Evolutionary conservation across 2,888 invertebrate genomes (phyloP).

Genomic region (Drosophila lutescens): DNA sequence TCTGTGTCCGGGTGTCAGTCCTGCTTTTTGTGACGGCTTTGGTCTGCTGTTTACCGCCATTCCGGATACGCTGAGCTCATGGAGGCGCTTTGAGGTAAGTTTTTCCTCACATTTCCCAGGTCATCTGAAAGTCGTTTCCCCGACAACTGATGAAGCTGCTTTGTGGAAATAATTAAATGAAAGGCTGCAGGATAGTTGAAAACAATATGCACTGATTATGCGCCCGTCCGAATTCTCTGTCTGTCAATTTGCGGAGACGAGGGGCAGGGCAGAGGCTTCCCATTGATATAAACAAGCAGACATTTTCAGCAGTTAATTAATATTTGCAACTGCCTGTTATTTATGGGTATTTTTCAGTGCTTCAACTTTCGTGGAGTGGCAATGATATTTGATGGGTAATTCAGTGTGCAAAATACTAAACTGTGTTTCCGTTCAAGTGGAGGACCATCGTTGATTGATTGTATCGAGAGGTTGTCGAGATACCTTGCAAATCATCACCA

Average conservation of each 20-base stretch:
- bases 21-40: slow-evolving; percentile 30
- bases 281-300: slow-evolving; percentile 51
- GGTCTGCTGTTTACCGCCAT: background rate
- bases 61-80: background rate
- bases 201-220: slow-evolving; percentile 69
- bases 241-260: background rate
- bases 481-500: slow-evolving; percentile 3
- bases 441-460: slow-evolving; percentile 15
- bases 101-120: slow-evolving; percentile 11
- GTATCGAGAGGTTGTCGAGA: background rate
- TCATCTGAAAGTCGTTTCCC: slow-evolving; percentile 23
- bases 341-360: slow-evolving; percentile 22
- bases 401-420: slow-evolving; percentile 11
- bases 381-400: slow-evolving; percentile 25
- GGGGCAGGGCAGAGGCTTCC: background rate
- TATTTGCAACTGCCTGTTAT: slow-evolving; percentile 38
- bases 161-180: slow-evolving; percentile 65
- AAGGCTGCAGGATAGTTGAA: slow-evolving; percentile 65
- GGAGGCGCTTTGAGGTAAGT: background rate
- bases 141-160: slow-evolving; percentile 24
- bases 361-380: slow-evolving; percentile 23
- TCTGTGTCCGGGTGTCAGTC: slow-evolving; percentile 36
- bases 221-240: slow-evolving; percentile 7
- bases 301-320: slow-evolving; percentile 69
- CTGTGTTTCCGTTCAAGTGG: slow-evolving; percentile 18